Percentiles rank a stretch among this genome's conserved stretches.
Evolutionary conservation across 1,140 invertebrate species (phyloP).

Genomic region (Grapholita molesta): DNA sequence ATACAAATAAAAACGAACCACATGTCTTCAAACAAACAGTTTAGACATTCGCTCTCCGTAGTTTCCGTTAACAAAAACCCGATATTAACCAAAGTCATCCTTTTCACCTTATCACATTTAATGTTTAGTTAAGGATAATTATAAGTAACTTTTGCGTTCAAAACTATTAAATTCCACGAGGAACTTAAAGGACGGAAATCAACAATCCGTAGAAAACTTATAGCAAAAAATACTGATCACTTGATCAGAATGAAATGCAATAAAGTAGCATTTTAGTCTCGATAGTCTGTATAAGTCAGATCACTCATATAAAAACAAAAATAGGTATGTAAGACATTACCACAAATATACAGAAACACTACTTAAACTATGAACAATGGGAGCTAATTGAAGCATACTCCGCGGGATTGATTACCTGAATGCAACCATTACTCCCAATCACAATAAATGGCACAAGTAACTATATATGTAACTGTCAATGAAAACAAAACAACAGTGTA

Average conservation of each 20-base stretch:
- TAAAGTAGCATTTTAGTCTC: too few species aligned
- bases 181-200: background rate
- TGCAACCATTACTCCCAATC: conserved; percentile 40
- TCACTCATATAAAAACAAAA: background rate
- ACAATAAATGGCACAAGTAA: conserved; percentile 1
- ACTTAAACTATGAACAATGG: background rate
- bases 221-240: background rate
- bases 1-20: background rate
- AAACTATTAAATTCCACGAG: background rate
- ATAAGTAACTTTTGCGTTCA: background rate
- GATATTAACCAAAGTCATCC: background rate
- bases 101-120: background rate
- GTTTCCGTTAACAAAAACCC: background rate
- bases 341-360: background rate
- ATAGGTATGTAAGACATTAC: background rate
- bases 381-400: background rate
- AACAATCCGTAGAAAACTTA: background rate
- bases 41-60: too few species aligned
- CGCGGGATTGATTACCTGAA: conserved; percentile 49
- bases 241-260: too few species aligned
- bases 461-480: conserved; percentile 10
- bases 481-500: conserved; percentile 1
- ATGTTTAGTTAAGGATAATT: background rate
- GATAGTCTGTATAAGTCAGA: background rate
- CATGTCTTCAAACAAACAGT: too few species aligned